Evolutionary conservation across 2,888 invertebrate species (phyloP).

Genomic region (Alloplasta piceator): DNA sequence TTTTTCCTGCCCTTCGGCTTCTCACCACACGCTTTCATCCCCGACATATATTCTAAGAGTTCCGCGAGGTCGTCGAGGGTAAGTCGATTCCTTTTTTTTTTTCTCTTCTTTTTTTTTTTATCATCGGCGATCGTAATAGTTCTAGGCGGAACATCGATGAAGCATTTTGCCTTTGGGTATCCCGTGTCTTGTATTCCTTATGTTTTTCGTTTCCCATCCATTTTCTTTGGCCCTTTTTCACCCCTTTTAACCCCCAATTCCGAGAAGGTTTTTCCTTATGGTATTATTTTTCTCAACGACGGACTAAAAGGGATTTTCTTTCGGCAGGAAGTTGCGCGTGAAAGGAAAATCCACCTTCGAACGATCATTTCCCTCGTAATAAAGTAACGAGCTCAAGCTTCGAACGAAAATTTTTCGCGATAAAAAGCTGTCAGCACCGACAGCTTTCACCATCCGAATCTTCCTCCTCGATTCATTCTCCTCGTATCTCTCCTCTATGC

Average conservation of each 20-base stretch:
- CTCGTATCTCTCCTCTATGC: neutral
- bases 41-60: conserved; percentile 34
- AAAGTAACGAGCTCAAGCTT: conserved; percentile 12
- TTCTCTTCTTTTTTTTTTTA: neutral
- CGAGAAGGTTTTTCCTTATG: neutral
- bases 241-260: neutral
- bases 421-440: conserved; percentile 31
- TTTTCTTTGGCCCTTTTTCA: neutral
- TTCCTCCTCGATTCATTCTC: neutral
- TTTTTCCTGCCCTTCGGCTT: neutral
- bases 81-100: conserved; percentile 12
- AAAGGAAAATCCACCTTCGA: neutral
- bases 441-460: conserved; percentile 6
- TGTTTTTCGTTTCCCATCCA: conserved; percentile 19
- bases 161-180: conserved; percentile 2
- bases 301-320: neutral
- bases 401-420: conserved; percentile 8
- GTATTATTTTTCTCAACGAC: neutral
- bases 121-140: conserved; percentile 18
- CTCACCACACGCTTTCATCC: neutral
- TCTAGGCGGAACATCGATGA: conserved; percentile 23
- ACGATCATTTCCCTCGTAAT: conserved; percentile 26
- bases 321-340: conserved; percentile 7
- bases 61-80: conserved; percentile 3
- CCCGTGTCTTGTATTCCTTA: conserved; percentile 25